Evolutionary conservation across 2,888 invertebrate species (phyloP).

Genomic region (Orchesella flavescens): DNA sequence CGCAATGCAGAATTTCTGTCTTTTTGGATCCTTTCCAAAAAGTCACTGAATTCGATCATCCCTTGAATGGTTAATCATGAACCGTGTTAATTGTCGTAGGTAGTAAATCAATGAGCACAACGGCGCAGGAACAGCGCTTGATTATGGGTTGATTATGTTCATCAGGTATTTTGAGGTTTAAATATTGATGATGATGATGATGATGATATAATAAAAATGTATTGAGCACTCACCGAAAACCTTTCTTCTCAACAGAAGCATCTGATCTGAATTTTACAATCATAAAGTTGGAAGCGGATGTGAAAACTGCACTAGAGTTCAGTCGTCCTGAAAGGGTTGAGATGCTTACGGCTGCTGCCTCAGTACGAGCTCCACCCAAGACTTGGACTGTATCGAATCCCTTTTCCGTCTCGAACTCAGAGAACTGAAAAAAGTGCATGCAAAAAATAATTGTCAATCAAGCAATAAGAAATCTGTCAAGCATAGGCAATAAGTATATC

Average conservation of each 20-base stretch:
- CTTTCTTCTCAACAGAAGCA: slow-evolving; percentile 92
- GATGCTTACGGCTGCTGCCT: slow-evolving; percentile 92
- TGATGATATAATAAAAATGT: not conserved
- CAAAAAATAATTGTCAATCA: not conserved
- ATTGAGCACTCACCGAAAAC: slow-evolving; percentile 80
- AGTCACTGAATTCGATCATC: slow-evolving; percentile 2
- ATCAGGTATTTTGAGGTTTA: too few relatives aligned
- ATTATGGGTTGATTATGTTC: too few relatives aligned
- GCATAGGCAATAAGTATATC: too few relatives aligned
- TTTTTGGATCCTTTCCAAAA: slow-evolving; percentile 2
- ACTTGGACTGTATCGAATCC: slow-evolving; percentile 97
- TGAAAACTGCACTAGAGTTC: slow-evolving; percentile 88
- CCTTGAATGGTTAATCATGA: not conserved
- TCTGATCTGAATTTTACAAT: slow-evolving; percentile 97
- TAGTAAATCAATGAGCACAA: not conserved
- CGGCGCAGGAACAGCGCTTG: not conserved
- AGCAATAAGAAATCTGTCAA: not conserved
- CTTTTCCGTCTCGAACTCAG: slow-evolving; percentile 97
- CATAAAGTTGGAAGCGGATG: slow-evolving; percentile 98
- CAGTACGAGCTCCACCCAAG: slow-evolving; percentile 94
- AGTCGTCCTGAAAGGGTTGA: slow-evolving; percentile 94
- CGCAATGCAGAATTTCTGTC: not conserved
- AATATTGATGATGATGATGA: not conserved
- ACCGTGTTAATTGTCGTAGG: not conserved
- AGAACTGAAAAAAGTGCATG: slow-evolving; percentile 80